A percentile compares a stretch with the other conserved stretches of the same genome.
Evolutionary conservation across 2,888 invertebrate genomes (phyloP).

Genomic region (Invenusta paracnida): DNA sequence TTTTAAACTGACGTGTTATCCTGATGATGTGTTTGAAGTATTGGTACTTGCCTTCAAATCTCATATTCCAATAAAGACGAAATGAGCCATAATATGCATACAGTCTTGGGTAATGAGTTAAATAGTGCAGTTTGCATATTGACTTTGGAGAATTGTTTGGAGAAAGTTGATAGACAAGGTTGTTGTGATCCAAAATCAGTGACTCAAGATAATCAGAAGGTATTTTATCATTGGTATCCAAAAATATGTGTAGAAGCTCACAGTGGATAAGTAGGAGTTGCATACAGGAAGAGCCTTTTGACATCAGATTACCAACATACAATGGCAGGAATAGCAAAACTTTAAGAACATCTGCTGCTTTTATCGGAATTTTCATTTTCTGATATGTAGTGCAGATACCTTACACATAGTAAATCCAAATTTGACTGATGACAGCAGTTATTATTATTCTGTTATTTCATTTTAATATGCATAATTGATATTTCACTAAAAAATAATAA

Average conservation of each 20-base stretch:
- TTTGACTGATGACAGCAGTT: background rate
- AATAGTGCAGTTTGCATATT: conserved; percentile 18
- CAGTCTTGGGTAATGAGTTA: background rate
- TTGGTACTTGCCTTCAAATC: conserved; percentile 9
- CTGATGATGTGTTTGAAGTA: conserved; percentile 6
- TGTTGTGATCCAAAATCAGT: background rate
- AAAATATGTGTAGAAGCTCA: background rate
- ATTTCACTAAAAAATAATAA: no score
- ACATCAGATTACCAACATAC: background rate
- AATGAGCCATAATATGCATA: conserved; percentile 2
- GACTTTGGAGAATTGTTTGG: conserved; percentile 1
- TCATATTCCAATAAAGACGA: conserved; percentile 17
- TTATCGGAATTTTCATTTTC: conserved; percentile 17
- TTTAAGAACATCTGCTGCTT: conserved; percentile 3
- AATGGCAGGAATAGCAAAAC: background rate
- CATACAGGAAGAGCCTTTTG: background rate
- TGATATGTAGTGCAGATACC: background rate
- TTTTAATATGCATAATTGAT: no score
- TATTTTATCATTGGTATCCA: background rate
- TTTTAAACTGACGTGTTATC: background rate
- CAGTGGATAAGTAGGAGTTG: background rate
- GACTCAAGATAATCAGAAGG: conserved; percentile 3
- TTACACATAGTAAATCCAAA: background rate
- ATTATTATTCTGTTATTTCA: no score
- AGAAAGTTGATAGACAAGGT: background rate